Base-by-base conservation (phyloP, 2,113 vertebrate species). In the Nycticorax nycticorax region DNA sequence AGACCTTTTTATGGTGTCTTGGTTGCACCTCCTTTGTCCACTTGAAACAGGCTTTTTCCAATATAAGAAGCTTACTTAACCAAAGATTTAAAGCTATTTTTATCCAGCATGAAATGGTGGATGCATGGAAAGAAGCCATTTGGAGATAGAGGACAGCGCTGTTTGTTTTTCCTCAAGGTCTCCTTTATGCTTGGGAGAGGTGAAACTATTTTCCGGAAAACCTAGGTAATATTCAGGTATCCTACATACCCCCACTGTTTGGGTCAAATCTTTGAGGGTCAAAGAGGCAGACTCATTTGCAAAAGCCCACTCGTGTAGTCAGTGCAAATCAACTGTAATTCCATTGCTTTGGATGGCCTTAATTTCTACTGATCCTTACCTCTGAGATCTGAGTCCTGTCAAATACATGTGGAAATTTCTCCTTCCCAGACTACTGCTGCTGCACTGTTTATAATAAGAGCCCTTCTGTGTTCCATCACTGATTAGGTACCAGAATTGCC, bases 21-120 rank as follows among this genome's bases (percentile, higher is more conserved):
- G 28, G 55, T 81, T 93, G 64, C 88, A 39, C 35, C 63, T 82
- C 63, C 69, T 85, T 88, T 90, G 91, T 86, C 79, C 69, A 83
- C 64, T 89, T 86, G 88, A 89, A 94, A 77, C 45, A 77, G 88
- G n/a, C 77, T 96, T 96, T 96, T 87, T 88, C 12, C 3, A 53
- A 72, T 86, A 5, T 97, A 96, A 97, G 96, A 87, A 91, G 96
- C 96, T 97, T 96, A 96, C 85, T 94, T 95, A 92, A 92, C 82
- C 33, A 55, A 55, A 85, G 95, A 72, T 95, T 97, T 96, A 95
- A 72, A 68, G 91, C 93, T 96, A 96, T 96, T 96, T 96, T 91
- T 96, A 91, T 89, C 88, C 27, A 85, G 50, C 2, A 7, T 6
- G 27, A 95, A 93, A 84, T 81, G 59, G n/a, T n/a, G n/a, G n/a